Evolutionary conservation across 2,797 vertebrate genomes (phyloP), one percentile per base, ranked within the genome.

Genomic region (Sebastes itinus): DNA sequence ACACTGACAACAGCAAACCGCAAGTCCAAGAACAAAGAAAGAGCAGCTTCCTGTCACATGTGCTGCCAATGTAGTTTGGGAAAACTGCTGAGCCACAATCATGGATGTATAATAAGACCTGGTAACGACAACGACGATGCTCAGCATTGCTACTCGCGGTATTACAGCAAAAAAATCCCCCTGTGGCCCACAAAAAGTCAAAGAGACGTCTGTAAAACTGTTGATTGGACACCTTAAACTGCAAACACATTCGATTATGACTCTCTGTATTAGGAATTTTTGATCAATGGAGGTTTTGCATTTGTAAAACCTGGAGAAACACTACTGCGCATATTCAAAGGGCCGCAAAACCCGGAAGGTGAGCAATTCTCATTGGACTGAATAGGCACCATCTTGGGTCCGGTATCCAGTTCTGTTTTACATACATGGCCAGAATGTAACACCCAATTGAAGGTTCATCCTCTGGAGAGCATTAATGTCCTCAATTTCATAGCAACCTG

Each of bases 181-280:
- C 35, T 14, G 38, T 0, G 1, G 38, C 38, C 38, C 0, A 42
- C 0, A 42, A 42, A 42, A 42, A 14, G 13, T 5, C 0, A 13
- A 38, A 38, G 35, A 38, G 35, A 38, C 1, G 4, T 42, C 38
- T 42, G 38, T 42, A 42, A 42, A 42, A 42, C 38, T 42, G 13
- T 42, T 42, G 13, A 42, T 42, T 42, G 13, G 38, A 42, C 38
- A 42, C 38, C 5, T 42, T 42, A 42, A 42, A 42, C 5, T 42
- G 38, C 38, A 42, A 14, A 46, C 1, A 46, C 42, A 46, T 46
- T 46, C 2, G 6, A 46, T 46, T 46, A 2, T 46, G 42, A 16
- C 42, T 7, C 42, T 46, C 16, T 46, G 42, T 46, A 46, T 46
- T 46, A 46, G 18, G 0, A 18, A 46, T 46, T 46, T 42, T 46